Percentiles rank a stretch among this genome's conserved stretches.
These are phyloP conservation scores for Lacerta agilis DNA, from an alignment of 2,797 vertebrate species.

Conservation along the genomic window DNA sequence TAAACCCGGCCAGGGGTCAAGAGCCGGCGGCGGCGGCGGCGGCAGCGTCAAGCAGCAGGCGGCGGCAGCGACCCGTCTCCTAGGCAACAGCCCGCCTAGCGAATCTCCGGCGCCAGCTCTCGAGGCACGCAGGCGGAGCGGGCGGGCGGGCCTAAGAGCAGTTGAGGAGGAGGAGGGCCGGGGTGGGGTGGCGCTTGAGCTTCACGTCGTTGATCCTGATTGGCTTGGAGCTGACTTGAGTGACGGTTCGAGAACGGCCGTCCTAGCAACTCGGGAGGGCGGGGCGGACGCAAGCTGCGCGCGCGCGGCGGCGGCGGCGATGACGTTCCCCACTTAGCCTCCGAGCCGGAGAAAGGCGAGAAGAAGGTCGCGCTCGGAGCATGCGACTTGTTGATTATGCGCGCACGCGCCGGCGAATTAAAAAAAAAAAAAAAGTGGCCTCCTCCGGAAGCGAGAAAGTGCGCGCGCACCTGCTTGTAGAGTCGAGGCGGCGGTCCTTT, in stretches of 20 bases:
- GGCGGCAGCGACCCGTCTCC: constrained; percentile 27
- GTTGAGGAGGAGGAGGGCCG: too few species aligned
- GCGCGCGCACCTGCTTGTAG: too few species aligned
- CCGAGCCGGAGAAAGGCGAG: not conserved
- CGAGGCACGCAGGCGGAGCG: not conserved
- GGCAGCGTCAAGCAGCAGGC: not conserved
- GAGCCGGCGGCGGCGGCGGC: not conserved
- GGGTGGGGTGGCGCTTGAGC: not conserved
- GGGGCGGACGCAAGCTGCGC: not conserved
- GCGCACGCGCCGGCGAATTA: not conserved
- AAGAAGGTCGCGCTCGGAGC: not conserved
- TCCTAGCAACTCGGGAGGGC: too few species aligned
- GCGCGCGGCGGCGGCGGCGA: not conserved
- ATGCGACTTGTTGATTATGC: not conserved
- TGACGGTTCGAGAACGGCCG: too few species aligned
- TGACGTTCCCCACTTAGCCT: too few species aligned
- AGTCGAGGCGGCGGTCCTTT: too few species aligned
- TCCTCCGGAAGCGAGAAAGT: too few species aligned
- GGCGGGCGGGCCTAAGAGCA: not conserved
- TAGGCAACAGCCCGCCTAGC: constrained; percentile 35
- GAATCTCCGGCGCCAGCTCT: not conserved
- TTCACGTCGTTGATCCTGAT: too few species aligned
- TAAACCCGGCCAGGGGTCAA: not conserved
- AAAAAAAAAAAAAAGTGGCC: too few species aligned
- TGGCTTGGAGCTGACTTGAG: too few species aligned